A percentile compares a stretch with the other conserved stretches of the same genome.
Conservation (phyloP, 1,140 invertebrate genomes). For the honey bee (Apis mellifera) region Amel_HAv3.1 CM009937.2:8339501-8340000, state of each 20-base stretch:
- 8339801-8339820: conserved; percentile 46
- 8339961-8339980: background rate
- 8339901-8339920: background rate
- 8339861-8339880: conserved; percentile 23
- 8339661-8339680: no score
- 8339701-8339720: background rate
- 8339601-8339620: background rate
- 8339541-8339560: background rate
- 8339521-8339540: no score
- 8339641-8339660: conserved; percentile 1
- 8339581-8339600: background rate
- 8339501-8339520: no score
- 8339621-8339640: background rate
- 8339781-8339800: conserved; percentile 50
- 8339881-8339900: background rate
- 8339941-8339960: background rate
- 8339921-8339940: background rate
- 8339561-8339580: background rate
- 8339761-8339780: conserved; percentile 22
- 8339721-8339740: no score
- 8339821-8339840: conserved; percentile 40
- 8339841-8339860: conserved; percentile 51
- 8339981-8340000: background rate
- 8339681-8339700: background rate
- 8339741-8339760: background rate